These are phyloP conservation scores for Rattus rattus DNA, from an alignment of 2,113 vertebrate genomes.

Conservation along the genomic window DNA sequence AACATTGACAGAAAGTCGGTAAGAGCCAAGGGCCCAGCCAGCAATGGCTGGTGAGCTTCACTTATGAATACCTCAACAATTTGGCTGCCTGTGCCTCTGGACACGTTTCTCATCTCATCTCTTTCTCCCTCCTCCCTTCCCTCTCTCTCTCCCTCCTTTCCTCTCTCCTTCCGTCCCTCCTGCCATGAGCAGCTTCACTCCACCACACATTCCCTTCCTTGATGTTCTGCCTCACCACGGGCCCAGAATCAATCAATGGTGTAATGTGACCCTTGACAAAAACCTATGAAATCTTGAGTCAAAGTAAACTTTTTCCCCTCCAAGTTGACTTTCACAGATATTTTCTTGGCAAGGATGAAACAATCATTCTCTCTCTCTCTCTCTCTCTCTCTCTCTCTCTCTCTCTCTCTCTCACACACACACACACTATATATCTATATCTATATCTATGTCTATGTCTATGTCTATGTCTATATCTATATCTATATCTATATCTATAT, in stretches of 20 bases:
- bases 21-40: not conserved
- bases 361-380: too few species aligned
- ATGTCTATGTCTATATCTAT: too few species aligned
- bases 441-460: too few species aligned
- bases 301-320: not conserved
- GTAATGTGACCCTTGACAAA: not conserved
- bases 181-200: not conserved
- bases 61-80: not conserved
- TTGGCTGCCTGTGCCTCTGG: not conserved
- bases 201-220: too few species aligned
- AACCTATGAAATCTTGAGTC: not conserved
- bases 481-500: too few species aligned
- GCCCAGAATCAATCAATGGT: not conserved
- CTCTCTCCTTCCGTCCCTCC: not conserved
- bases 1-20: not conserved
- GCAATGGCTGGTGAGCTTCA: not conserved
- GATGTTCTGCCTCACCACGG: not conserved
- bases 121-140: not conserved
- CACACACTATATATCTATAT: too few species aligned
- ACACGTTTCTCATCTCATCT: not conserved
- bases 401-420: too few species aligned
- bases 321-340: not conserved
- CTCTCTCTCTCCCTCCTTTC: too few species aligned
- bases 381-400: too few species aligned
- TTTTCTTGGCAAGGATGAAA: not conserved